Evolutionary conservation across 2,888 invertebrate genomes (phyloP), one percentile per base, ranked within the genome.

Genomic region (Microctonus hyperodae): DNA sequence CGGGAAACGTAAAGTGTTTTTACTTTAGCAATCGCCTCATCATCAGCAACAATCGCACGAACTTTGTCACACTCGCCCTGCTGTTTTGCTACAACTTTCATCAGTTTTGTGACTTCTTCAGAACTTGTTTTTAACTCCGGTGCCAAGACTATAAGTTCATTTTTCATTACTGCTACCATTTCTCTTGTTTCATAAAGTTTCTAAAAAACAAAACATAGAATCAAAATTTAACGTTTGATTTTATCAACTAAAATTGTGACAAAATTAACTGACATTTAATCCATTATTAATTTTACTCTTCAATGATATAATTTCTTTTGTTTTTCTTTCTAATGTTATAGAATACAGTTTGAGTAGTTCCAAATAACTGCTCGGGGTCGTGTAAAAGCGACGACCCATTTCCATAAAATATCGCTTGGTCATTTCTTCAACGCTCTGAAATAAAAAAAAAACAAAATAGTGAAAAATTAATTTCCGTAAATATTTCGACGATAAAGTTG

Each of bases 321-420:
- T 91, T 75, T 91, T 91, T 62, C 88, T 90, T 33, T 88, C 85
- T 2, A 95, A 83, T 80, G 95, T 89, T 11, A 83, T 83, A 61
- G 90, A 85, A 80, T 95, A 96, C 0, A 95, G 86, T 78, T 93
- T 95, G 33, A 96, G 86, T 37, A 96, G 85, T 79, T 95, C 95
- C 71, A 96, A 85, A 81, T 96, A 96, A 79, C 94, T 95, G 81
- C 95, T 96, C 0, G 96, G 96, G 0, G 96, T 96, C 2, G 95
- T 95, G 82, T 96, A 96, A 85, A 94, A 96, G 77, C 92, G 90
- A 0, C 96, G 87, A 71, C 93, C 89, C 90, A 94, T 90, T 86
- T 96, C 96, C 50, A 88, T 86, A 81, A 90, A 95, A 78, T 92
- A 91, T 50, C 89, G 85, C 16, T 89, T 88, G 0, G 95, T 92